These are phyloP conservation scores for Luehdorfia chinensis DNA, from an alignment of 1,140 invertebrate genomes.

Conservation along the genomic window DNA sequence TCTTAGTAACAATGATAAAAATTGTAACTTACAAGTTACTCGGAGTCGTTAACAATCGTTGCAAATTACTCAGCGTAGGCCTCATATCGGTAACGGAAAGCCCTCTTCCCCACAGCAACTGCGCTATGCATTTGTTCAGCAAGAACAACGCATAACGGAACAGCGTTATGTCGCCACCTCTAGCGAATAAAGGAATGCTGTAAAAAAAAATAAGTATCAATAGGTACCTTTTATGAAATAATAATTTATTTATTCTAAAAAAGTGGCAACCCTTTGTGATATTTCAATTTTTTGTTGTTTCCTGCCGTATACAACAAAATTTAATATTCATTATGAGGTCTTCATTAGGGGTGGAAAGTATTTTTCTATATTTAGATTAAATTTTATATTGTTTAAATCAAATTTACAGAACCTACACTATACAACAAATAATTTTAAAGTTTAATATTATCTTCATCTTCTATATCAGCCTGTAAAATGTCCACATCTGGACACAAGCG, in stretches of 20 bases:
- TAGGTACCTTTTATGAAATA: neutral
- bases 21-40: constrained; percentile 42
- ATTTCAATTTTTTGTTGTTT: too few relatives aligned
- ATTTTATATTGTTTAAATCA: too few relatives aligned
- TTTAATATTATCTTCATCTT: too few relatives aligned
- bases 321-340: too few relatives aligned
- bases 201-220: constrained; percentile 17
- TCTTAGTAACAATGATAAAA: neutral
- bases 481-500: too few relatives aligned
- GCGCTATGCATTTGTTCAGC: constrained; percentile 70
- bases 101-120: constrained; percentile 56
- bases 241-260: neutral
- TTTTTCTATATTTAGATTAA: too few relatives aligned
- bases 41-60: constrained; percentile 47
- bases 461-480: too few relatives aligned
- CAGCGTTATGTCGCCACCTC: constrained; percentile 60
- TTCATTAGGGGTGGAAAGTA: too few relatives aligned
- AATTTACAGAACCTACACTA: too few relatives aligned
- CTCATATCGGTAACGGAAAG: constrained; percentile 55
- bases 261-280: constrained; percentile 1
- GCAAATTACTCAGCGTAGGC: constrained; percentile 62
- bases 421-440: too few relatives aligned
- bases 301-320: too few relatives aligned
- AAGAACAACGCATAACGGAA: constrained; percentile 70
- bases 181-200: constrained; percentile 67